Base-by-base conservation (phyloP, 2,888 invertebrate species). In the Spisula subtruncata region DNA sequence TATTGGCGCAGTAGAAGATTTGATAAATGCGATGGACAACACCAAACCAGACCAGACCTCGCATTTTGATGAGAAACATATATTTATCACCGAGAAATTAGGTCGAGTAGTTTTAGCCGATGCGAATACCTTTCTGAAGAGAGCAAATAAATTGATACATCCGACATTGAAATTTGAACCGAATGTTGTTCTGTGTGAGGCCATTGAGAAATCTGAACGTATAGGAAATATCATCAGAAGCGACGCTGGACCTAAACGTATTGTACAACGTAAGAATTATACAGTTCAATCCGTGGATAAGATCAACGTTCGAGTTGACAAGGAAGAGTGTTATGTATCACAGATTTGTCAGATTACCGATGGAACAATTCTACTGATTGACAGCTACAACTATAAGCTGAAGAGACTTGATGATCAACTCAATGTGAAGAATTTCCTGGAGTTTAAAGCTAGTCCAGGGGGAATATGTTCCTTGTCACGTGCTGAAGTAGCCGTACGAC, bases 401-500 rank as follows among this genome's bases (percentile, higher is more conserved):
- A 56, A 56, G 56, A 56, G 56, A 56, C 56, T 56, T n/a, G 56
- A 56, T 56, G 20, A 56, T 20, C 25, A 54, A 54, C 32, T 54
- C 16, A 54, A 32, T 32, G 32, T 54, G 6, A 48, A 32, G 32
- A 54, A 82, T 54, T 48, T 18, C 56, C 54, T 18, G n/a, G 54
- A 54, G 18, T 29, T 82, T 54, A 18, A 82, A 32, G 16, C 8
- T 29, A 0, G 12, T 29, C 82, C 82, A 14, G 32, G 14, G 8
- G 82, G 25, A 29, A 51, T 82, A n/a, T 82, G 82, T 54, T 25
- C 29, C 29, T 32, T 56, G 32, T 51, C 54, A 54, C 29, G 32
- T 8, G 54, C 25, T 29, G 82, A 54, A 29, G 82, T 82, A 29
- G 82, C 82, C 32, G 54, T 82, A 20, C 51, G 56, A 82, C 25